Evolutionary conservation across 2,888 invertebrate genomes (phyloP), one percentile per base, ranked within the genome.

Genomic region (Anthophora plumipes): DNA sequence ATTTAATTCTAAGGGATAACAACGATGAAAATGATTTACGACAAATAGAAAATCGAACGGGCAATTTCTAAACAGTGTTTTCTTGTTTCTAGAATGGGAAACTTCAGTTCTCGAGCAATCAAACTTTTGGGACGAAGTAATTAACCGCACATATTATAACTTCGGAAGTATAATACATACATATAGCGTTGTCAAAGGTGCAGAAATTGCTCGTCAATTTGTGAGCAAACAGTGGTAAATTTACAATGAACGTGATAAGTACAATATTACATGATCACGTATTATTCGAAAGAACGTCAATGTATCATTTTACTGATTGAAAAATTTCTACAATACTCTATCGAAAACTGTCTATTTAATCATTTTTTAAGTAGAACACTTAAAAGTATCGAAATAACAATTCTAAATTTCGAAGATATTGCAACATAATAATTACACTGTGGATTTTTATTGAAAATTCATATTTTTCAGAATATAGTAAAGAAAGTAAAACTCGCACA

Each of bases 191-290:
- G 43, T 31, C 31, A 31, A 61, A 43, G 54, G 55, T 61, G 20
- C 39, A 25, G 73, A 60, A 54, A 72, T 55, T 63, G 20, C 52
- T 48, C 22, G 14, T 3, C 37, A 55, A 20, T 46, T 22, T 22
- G 25, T 31, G 20, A 25, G 25, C 20, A 72, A 39, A 12, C 43
- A 41, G n/a, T 41, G 55, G 55, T 39, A 57, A 72, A 64, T 48
- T 72, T 76, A 73, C 17, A 31, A 8, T 8, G 11, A 39, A n/a
- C 17, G 37, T 25, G 20, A 31, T 57, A 74, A 57, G 57, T 41
- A n/a, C n/a, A n/a, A n/a, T n/a, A 50, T 43, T 64, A 37, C 39
- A 22, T 76, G 37, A 57, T 76, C 48, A n/a, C 22, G 20, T n/a
- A 54, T 8, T 37, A 63, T 55, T 20, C n/a, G n/a, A 20, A 17